Percentiles rank a stretch among this genome's conserved stretches.
Conservation (phyloP, 2,113 vertebrate species). For the Myiozetetes cayanensis region DNA sequence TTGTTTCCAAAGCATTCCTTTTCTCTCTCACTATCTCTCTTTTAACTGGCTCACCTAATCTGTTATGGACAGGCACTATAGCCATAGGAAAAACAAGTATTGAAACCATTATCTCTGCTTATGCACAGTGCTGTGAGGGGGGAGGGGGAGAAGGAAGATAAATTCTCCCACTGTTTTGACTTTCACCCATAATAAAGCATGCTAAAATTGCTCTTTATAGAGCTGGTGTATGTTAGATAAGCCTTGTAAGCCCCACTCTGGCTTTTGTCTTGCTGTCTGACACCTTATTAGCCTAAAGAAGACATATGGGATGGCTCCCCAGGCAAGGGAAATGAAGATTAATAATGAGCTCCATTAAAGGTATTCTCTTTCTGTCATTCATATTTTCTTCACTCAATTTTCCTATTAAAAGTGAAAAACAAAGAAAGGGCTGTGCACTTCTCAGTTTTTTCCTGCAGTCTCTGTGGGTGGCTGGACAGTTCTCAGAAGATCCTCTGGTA, state of each 20-base stretch:
- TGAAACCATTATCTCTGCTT: background rate
- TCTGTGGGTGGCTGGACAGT: background rate
- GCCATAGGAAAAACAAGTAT: background rate
- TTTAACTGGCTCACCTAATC: background rate
- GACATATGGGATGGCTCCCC: background rate
- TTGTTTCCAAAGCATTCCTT: background rate
- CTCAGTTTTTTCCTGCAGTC: background rate
- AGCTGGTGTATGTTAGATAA: background rate
- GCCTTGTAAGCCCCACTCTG: background rate
- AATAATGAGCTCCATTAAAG: background rate
- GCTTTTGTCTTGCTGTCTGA: background rate
- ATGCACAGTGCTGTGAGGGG: background rate
- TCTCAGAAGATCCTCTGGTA: background rate
- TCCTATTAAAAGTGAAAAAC: background rate
- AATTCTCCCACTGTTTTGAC: background rate
- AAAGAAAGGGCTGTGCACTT: background rate
- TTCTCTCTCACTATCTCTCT: background rate
- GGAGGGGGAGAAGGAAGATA: background rate
- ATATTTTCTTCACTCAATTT: background rate
- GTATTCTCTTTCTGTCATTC: background rate
- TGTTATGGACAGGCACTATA: background rate
- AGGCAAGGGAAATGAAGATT: background rate
- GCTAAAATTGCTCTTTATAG: background rate
- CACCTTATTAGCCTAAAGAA: background rate
- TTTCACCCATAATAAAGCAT: background rate